phyloP scores from a whole-genome alignment of 2,797 vertebrate species.

The Chrysocyon brachyurus region DNA sequence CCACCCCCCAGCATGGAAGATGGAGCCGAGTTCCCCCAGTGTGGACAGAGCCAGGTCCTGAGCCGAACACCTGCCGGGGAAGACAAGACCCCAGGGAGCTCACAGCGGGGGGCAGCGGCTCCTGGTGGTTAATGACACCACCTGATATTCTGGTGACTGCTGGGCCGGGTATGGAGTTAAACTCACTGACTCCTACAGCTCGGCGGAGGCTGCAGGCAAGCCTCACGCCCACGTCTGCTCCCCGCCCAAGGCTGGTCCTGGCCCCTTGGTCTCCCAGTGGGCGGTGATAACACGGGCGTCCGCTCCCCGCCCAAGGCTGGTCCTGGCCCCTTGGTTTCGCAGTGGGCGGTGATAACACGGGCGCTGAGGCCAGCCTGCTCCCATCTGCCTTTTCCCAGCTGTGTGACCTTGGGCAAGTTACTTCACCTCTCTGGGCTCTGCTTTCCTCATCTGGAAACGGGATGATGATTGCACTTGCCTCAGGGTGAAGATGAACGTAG shows the following conservation, averaged over 20 bases:
- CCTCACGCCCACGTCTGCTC: too few relatives aligned
- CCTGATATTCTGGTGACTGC: neutral
- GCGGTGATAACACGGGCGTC: neutral
- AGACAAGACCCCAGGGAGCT: neutral
- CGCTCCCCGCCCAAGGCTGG: neutral
- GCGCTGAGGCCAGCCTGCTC: neutral
- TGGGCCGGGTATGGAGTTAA: rapidly evolving
- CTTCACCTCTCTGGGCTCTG: slow-evolving; percentile 9
- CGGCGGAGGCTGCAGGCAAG: rapidly evolving
- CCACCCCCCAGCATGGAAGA: neutral
- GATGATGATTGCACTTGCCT: neutral
- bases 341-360: neutral
- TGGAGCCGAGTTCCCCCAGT: neutral
- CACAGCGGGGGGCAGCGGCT: neutral
- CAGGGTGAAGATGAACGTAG: neutral
- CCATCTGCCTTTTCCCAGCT: neutral
- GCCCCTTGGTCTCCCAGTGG: neutral
- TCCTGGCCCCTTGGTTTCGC: neutral
- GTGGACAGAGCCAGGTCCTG: neutral
- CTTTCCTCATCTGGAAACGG: neutral
- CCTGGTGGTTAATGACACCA: neutral
- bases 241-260: neutral
- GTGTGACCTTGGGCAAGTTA: neutral
- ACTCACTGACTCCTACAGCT: neutral
- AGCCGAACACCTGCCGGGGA: neutral